Evolutionary conservation across 2,113 vertebrate genomes (phyloP), one percentile per base, ranked within the genome.

Genomic region (Nannospalax galili): DNA sequence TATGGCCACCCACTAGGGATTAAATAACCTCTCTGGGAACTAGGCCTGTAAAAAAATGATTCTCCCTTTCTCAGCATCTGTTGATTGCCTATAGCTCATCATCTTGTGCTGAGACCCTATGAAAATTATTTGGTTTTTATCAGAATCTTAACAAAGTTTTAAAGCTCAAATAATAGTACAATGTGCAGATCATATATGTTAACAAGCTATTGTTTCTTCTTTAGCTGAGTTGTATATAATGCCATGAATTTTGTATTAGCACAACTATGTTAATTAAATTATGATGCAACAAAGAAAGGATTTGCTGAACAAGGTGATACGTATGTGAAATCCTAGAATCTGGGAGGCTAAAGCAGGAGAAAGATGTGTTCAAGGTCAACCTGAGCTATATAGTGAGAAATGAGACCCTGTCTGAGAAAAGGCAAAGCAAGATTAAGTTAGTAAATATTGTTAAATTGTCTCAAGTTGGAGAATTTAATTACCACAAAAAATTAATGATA

Each of bases 121-220:
- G n/a, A n/a, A n/a, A n/a, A n/a, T n/a, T n/a, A n/a, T n/a, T n/a
- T n/a, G n/a, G n/a, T 82, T 82, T 72, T 60, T 45, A 58, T 73
- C n/a, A 92, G 52, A 80, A 69, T 75, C 67, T 80, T 64, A 85
- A 90, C 60, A 78, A 78, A 37, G 7, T 70, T 88, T 96, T 89
- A 35, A 88, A 64, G 28, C 12, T 58, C 24, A 91, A 48, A 93
- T 88, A 16, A 56, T 77, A 16, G 56, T 6, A 86, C 6, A 77
- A 22, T 70, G 73, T 16, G 3, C 45, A 30, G 20, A 75, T 88
- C 52, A 17, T 72, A 45, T 70, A 12, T 93, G 45, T 77, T 89
- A 75, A 81, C 20, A 90, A 42, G 40, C 52, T 88, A n/a, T 64
- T 88, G 7, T 69, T 80, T 88, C 35, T 84, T 91, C 70, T 56